Evolutionary conservation across 2,113 vertebrate genomes (phyloP).

Genomic region (Parotia lawesii): DNA sequence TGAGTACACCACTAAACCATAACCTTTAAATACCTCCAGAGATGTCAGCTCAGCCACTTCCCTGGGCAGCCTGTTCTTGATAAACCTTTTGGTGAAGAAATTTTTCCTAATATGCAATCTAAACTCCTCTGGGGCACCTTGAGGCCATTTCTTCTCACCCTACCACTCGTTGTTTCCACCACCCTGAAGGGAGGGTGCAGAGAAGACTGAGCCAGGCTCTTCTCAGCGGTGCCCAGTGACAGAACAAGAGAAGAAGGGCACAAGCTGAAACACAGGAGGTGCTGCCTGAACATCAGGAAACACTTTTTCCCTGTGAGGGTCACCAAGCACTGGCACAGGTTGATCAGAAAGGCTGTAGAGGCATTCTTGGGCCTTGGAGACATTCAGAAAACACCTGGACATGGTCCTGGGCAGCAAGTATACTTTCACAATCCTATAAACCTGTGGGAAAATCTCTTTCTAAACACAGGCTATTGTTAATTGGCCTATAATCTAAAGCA

Average conservation of each 20-base stretch:
- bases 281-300: not conserved
- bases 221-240: not conserved
- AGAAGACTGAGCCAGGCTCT: not conserved
- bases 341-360: not conserved
- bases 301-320: not conserved
- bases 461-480: not conserved
- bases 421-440: not conserved
- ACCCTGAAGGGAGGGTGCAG: not conserved
- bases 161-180: not conserved
- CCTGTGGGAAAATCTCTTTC: not conserved
- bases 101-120: not conserved
- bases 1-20: not conserved
- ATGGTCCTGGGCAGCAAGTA: not conserved
- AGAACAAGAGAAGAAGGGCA: not conserved
- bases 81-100: not conserved
- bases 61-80: not conserved
- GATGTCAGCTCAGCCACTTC: not conserved
- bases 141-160: not conserved
- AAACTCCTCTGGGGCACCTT: not conserved
- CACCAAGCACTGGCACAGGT: not conserved
- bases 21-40: not conserved
- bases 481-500: not conserved
- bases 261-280: not conserved
- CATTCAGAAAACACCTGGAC: not conserved
- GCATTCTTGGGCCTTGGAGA: not conserved